phyloP scores from a whole-genome alignment of 2,797 vertebrate species.

The Agapornis canus region DNA sequence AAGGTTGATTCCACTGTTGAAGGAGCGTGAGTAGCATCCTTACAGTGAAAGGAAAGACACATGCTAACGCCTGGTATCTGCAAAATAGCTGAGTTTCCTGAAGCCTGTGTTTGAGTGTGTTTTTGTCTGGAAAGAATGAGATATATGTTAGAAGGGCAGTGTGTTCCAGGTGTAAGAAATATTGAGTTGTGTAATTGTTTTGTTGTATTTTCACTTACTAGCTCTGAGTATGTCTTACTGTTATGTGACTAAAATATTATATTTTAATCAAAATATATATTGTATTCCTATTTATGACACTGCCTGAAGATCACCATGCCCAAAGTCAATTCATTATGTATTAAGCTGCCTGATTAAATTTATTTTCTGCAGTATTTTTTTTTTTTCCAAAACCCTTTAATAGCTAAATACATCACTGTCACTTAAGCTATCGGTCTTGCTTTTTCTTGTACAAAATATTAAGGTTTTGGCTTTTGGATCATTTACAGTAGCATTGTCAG shows the following conservation, averaged over 20 bases:
- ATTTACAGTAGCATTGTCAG: conserved; percentile 1
- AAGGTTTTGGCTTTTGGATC: conserved; percentile 34
- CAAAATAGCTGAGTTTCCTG: background rate
- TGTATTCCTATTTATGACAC: background rate
- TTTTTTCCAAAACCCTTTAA: background rate
- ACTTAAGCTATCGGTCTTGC: background rate
- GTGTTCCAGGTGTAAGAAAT: background rate
- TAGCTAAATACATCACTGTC: conserved; percentile 14
- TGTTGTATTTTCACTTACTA: background rate
- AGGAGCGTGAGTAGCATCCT: background rate
- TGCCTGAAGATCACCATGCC: background rate
- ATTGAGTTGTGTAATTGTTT: background rate
- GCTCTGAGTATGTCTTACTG: background rate
- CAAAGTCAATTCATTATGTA: background rate
- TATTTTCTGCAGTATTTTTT: background rate
- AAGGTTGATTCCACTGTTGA: background rate
- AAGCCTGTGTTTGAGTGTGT: background rate
- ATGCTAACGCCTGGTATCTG: background rate
- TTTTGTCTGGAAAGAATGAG: background rate
- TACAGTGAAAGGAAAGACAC: background rate
- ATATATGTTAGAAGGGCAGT: background rate
- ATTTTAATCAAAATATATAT: background rate
- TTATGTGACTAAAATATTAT: background rate
- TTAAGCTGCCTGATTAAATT: background rate
- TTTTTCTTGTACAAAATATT: background rate